Base-by-base conservation (phyloP, 35 echinoderm and acorn worm species). In the Stichopus chloronotus region DNA sequence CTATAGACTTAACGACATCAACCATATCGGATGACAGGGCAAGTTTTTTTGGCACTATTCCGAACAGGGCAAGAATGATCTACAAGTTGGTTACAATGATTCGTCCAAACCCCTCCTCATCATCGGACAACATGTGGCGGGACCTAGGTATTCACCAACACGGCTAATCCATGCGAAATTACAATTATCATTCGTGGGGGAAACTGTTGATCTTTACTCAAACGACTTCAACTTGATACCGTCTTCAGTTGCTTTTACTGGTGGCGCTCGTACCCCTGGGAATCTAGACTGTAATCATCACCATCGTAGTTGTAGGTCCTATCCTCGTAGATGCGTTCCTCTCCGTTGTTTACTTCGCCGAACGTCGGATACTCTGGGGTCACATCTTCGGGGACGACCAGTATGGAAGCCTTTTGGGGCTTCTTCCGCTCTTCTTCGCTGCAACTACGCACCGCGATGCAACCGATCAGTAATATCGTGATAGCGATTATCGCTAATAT, bases 391-490 rank as follows among this genome's bases (percentile, higher is more conserved):
- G 87, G 59, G 13, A 89, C 87, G 8, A 71, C 21, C 52, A 89
- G 14, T 5, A 72, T 89, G 55, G 59, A 25, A 9, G 5, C n/a
- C 17, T 17, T 65, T 52, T 55, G 8, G 3, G 52, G 2, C 5
- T 89, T 89, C 17, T 89, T 89, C 10, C 25, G 11, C 87, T 91
- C 90, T 14, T 30, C 17, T 25, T 91, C 55, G 90, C 76, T 79
- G 21, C 90, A 79, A 24, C 76, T 78, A 79, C 69, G 69, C 16
- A 89, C 65, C 65, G 87, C 87, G 24, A 79, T 91, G 58, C 90
- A 91, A 79, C 90, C 90, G 52, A 91, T 79, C 19, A 91, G 24
- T 57, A 91, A 79, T 76, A 91, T 25, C 68, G 72, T 79, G 16
- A 91, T 57, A 12, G 55, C 52, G 8, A 79, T 72, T 10, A 91